phyloP scores from a whole-genome alignment of 2,797 vertebrate species.

The Dendrocincla fuliginosa region DNA sequence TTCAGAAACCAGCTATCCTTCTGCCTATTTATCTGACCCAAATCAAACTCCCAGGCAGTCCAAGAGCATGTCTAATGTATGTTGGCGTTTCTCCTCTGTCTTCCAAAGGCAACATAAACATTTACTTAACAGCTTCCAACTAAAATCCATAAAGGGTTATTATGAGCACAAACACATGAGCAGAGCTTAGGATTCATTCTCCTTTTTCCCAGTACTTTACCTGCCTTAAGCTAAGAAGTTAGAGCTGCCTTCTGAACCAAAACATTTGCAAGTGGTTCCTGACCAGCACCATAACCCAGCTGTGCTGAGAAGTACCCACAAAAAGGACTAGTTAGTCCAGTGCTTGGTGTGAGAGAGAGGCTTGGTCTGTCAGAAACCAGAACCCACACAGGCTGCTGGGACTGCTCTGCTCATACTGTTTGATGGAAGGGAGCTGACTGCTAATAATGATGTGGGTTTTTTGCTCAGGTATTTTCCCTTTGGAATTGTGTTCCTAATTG shows the following conservation, averaged over 20 bases:
- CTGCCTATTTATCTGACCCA: background rate
- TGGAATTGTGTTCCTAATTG: conserved; percentile 97
- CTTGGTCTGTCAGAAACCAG: background rate
- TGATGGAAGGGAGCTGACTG: background rate
- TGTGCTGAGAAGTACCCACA: background rate
- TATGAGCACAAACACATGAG: background rate
- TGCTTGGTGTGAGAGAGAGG: background rate
- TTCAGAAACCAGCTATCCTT: background rate
- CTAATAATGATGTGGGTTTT: background rate
- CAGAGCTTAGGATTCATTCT: background rate
- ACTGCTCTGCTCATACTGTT: background rate
- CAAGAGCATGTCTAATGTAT: background rate
- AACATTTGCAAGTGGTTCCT: background rate
- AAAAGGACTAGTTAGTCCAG: background rate
- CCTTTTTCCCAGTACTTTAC: background rate
- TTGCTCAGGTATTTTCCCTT: conserved; percentile 93
- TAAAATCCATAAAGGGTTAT: background rate
- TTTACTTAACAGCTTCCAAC: conserved; percentile 3
- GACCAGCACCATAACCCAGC: background rate
- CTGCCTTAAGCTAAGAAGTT: background rate
- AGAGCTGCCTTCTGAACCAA: background rate
- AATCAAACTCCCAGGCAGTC: background rate
- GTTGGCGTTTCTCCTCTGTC: background rate
- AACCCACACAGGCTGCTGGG: background rate
- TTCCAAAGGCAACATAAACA: conserved; percentile 34